A percentile compares a stretch with the other conserved stretches of the same genome.
phyloP scores from a whole-genome alignment of 2,888 invertebrate species.

The Limnephilus lunatus region DNA sequence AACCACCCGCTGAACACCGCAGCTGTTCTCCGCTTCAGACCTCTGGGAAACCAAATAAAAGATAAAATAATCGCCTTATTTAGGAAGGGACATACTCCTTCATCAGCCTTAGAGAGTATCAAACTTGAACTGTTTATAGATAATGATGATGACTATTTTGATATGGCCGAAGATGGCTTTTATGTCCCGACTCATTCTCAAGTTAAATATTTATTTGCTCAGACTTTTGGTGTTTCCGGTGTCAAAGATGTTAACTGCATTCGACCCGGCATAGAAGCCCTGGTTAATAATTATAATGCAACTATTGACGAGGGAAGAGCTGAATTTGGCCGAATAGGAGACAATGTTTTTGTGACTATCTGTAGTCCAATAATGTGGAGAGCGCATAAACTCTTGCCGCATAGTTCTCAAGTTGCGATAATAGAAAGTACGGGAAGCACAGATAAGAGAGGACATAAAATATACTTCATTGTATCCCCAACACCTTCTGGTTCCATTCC shows the following conservation, averaged over 20 bases:
- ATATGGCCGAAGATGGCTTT: slow-evolving; percentile 60
- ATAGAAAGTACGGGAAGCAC: slow-evolving; percentile 56
- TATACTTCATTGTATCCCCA: slow-evolving; percentile 59
- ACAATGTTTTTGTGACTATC: slow-evolving; percentile 58
- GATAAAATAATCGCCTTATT: slow-evolving; percentile 59
- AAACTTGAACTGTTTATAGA: slow-evolving; percentile 62
- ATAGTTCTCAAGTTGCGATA: slow-evolving; percentile 57
- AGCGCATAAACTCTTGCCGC: slow-evolving; percentile 59
- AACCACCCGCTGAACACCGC: slow-evolving; percentile 61
- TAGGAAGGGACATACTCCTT: slow-evolving; percentile 59
- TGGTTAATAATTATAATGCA: slow-evolving; percentile 58
- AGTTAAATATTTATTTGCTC: slow-evolving; percentile 61
- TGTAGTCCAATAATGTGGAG: slow-evolving; percentile 61
- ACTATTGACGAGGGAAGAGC: slow-evolving; percentile 52
- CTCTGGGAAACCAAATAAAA: slow-evolving; percentile 59
- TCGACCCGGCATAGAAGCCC: slow-evolving; percentile 52
- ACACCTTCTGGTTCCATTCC: slow-evolving; percentile 61
- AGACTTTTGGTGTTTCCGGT: slow-evolving; percentile 54
- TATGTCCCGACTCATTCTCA: slow-evolving; percentile 60
- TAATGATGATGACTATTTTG: slow-evolving; percentile 61
- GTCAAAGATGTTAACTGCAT: slow-evolving; percentile 48
- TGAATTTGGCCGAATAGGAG: slow-evolving; percentile 56
- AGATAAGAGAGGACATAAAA: slow-evolving; percentile 59
- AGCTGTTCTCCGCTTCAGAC: slow-evolving; percentile 60
- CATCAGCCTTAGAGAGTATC: slow-evolving; percentile 61